Percentiles rank a stretch among this genome's conserved stretches.
Evolutionary conservation across 2,888 invertebrate species (phyloP).

Genomic region (Hecatera dysodea): DNA sequence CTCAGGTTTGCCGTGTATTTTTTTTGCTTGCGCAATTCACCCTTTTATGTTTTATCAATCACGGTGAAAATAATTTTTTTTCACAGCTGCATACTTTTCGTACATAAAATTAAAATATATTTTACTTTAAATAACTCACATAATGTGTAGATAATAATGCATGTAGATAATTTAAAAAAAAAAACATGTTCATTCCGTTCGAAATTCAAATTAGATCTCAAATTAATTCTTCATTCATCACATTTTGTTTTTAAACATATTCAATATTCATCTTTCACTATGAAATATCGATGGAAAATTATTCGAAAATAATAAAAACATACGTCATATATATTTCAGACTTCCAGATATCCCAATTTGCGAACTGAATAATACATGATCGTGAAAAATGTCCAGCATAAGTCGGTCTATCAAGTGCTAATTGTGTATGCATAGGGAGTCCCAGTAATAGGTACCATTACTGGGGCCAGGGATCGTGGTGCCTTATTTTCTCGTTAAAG

Average conservation of each 20-base stretch:
- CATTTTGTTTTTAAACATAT: slow-evolving; percentile 3
- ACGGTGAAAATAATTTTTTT: too few species aligned
- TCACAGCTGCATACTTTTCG: too few species aligned
- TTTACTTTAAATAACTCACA: too few species aligned
- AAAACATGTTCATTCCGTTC: background rate
- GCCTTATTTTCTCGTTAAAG: slow-evolving; percentile 55
- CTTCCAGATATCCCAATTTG: slow-evolving; percentile 44
- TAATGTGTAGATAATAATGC: too few species aligned
- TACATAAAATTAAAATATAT: too few species aligned
- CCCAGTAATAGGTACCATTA: slow-evolving; percentile 47
- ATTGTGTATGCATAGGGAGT: slow-evolving; percentile 64
- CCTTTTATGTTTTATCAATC: too few species aligned
- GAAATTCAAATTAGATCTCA: slow-evolving; percentile 18
- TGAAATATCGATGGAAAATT: slow-evolving; percentile 5
- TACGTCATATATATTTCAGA: slow-evolving; percentile 9
- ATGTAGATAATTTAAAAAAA: background rate
- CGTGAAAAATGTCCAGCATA: slow-evolving; percentile 44
- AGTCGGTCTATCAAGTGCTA: slow-evolving; percentile 49
- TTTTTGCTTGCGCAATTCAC: too few species aligned
- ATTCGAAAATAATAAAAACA: slow-evolving; percentile 17
- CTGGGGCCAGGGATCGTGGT: slow-evolving; percentile 12
- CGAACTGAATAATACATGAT: slow-evolving; percentile 61
- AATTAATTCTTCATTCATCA: background rate
- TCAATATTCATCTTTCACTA: slow-evolving; percentile 9
- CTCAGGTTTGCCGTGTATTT: too few species aligned